Conservation (phyloP, 2,113 vertebrate species). For the Nycticorax nycticorax region DNA sequence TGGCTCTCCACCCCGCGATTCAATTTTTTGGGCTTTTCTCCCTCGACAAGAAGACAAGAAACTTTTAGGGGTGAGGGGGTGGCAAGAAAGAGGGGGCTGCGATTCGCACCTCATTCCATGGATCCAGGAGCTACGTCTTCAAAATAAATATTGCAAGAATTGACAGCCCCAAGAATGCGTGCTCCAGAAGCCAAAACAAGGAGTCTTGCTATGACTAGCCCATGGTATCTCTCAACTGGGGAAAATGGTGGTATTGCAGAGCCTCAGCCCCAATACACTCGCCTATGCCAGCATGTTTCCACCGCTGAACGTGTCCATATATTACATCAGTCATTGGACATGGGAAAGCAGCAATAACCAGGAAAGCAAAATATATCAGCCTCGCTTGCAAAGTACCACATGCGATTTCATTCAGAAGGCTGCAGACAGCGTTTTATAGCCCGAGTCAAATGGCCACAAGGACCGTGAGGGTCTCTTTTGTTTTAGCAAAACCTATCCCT, state of each 20-base stretch:
- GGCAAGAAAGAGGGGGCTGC: not conserved
- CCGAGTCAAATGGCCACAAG: not conserved
- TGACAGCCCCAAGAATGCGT: not conserved
- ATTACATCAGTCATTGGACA: not conserved
- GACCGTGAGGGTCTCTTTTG: not conserved
- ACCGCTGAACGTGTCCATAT: not conserved
- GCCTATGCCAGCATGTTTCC: not conserved
- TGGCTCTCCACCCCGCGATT: not conserved
- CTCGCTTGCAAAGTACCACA: not conserved
- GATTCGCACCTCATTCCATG: not conserved
- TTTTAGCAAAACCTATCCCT: not conserved
- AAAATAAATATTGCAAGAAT: not conserved
- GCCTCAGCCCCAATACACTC: not conserved
- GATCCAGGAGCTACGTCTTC: not conserved
- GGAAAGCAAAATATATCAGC: not conserved
- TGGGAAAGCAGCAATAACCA: not conserved
- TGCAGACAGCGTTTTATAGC: not conserved
- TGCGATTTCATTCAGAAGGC: not conserved
- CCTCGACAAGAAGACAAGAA: not conserved
- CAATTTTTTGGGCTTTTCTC: not conserved
- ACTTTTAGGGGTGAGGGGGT: not conserved
- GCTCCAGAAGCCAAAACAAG: not conserved
- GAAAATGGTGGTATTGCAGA: not conserved
- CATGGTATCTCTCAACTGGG: not conserved
- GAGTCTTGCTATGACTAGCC: conserved; percentile 8